Percentiles rank a stretch among this genome's conserved stretches.
These are phyloP conservation scores for Halocynthia roretzi DNA, from an alignment of 23 tunicate species.

Conservation along the genomic window DNA sequence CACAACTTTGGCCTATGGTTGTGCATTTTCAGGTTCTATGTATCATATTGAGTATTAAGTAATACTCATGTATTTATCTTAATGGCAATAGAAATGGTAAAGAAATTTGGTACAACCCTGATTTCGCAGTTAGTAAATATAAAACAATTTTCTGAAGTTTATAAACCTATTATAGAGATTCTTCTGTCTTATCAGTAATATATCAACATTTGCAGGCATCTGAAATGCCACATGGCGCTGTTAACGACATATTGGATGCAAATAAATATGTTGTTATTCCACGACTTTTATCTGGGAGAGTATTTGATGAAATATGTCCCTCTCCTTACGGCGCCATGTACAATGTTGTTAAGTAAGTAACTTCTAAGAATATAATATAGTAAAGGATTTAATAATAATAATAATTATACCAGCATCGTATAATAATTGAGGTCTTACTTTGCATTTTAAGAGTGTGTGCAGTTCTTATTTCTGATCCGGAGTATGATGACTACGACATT, in stretches of 20 bases:
- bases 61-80: neutral
- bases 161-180: neutral
- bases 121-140: neutral
- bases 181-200: neutral
- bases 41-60: neutral
- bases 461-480: conserved; percentile 23
- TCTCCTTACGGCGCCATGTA: conserved; percentile 27
- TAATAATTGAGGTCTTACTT: neutral
- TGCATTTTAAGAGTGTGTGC: conserved; percentile 19
- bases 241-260: conserved; percentile 46
- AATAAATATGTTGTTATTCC: conserved; percentile 69
- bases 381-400: neutral
- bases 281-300: conserved; percentile 57
- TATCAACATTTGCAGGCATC: conserved; percentile 23
- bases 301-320: conserved; percentile 82
- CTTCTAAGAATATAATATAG: neutral
- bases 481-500: neutral
- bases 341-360: conserved; percentile 6
- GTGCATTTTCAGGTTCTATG: no score
- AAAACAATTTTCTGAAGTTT: neutral
- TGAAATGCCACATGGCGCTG: conserved; percentile 86
- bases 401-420: neutral
- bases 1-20: neutral
- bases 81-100: no score
- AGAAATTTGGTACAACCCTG: neutral